Percentiles rank a stretch among this genome's conserved stretches.
phyloP scores from a whole-genome alignment of 2,888 invertebrate species.

The Phengaris alcon region DNA sequence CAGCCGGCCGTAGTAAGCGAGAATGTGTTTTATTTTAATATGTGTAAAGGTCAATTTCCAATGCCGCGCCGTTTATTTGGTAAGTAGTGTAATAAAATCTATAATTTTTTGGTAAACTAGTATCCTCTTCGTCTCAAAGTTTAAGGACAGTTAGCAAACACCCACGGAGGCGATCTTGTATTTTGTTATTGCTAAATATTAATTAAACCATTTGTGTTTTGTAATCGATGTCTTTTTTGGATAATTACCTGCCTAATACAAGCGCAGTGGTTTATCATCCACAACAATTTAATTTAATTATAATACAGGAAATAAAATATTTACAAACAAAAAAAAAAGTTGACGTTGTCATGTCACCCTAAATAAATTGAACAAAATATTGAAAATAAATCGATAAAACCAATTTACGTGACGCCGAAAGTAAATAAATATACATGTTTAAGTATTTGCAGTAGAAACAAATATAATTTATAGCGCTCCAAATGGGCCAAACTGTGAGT shows the following conservation, averaged over 20 bases:
- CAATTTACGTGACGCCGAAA: no score
- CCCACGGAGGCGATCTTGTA: conserved; percentile 36
- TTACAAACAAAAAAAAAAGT: no score
- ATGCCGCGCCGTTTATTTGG: conserved; percentile 42
- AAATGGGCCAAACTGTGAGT: no score
- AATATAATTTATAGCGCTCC: no score
- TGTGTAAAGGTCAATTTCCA: conserved; percentile 45
- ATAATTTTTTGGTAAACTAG: conserved; percentile 55
- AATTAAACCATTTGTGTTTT: conserved; percentile 26
- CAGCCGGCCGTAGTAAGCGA: conserved; percentile 44
- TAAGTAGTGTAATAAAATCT: conserved; percentile 54
- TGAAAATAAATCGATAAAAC: no score
- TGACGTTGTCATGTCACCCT: no score
- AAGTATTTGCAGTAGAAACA: no score
- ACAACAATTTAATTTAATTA: no score
- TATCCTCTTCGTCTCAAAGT: conserved; percentile 56
- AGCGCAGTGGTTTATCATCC: not conserved
- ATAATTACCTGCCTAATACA: not conserved
- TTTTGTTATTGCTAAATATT: conserved; percentile 33
- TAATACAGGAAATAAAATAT: no score
- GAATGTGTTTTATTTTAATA: conserved; percentile 40
- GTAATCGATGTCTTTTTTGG: not conserved
- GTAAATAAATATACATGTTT: no score
- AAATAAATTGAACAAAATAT: no score
- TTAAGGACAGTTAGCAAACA: conserved; percentile 52